Evolutionary conservation across 2,888 invertebrate species (phyloP).

Genomic region (Cybosia mesomella): DNA sequence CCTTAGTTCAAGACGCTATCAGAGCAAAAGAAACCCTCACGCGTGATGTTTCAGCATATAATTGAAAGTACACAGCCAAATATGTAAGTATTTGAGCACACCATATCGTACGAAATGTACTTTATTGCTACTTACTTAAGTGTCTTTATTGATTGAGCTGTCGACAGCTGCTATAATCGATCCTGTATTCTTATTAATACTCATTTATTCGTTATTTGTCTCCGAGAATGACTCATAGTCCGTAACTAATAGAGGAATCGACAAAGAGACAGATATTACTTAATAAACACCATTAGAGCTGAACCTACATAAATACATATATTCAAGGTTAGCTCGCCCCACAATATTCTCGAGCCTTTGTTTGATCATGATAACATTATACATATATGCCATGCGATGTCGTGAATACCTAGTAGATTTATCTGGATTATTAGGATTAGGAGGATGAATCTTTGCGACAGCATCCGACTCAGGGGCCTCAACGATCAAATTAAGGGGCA

Average conservation of each 20-base stretch:
- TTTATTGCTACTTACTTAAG: too few relatives aligned
- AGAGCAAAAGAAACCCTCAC: too few relatives aligned
- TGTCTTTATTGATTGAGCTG: neutral
- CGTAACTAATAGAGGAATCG: neutral
- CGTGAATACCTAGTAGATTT: constrained; percentile 49
- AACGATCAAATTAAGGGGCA: neutral
- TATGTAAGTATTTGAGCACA: too few relatives aligned
- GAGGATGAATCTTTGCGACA: constrained; percentile 39
- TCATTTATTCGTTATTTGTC: neutral
- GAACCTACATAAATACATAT: neutral
- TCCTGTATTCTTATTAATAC: neutral
- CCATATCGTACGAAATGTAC: too few relatives aligned
- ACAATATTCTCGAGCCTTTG: constrained; percentile 35
- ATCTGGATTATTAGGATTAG: constrained; percentile 48
- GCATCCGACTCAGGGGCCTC: constrained; percentile 15
- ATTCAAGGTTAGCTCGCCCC: constrained; percentile 13
- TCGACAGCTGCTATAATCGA: neutral
- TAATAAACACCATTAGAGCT: constrained; percentile 2
- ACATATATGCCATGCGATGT: constrained; percentile 31
- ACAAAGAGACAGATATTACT: neutral
- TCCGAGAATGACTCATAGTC: neutral
- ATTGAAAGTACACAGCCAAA: too few relatives aligned
- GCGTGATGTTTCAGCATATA: too few relatives aligned
- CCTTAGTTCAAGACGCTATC: too few relatives aligned
- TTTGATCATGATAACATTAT: constrained; percentile 42